Evolutionary conservation across 53 echinoderm and acorn worm species (phyloP).

Genomic region (Stichopus horrens): DNA sequence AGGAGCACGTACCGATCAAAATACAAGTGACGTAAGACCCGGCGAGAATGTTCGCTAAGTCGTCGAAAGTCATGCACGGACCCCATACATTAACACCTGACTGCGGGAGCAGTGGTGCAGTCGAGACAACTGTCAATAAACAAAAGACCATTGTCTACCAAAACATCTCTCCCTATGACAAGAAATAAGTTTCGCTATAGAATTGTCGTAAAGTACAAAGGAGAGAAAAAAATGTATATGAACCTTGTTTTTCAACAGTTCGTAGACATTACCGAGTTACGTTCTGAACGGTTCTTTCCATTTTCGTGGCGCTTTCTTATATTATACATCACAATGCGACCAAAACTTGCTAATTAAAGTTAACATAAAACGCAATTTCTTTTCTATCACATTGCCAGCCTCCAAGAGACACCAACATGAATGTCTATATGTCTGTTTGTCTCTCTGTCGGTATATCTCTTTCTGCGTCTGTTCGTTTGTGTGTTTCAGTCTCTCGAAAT

Average conservation of each 20-base stretch:
- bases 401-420: not conserved
- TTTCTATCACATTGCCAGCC: too few relatives aligned
- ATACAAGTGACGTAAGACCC: not conserved
- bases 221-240: too few relatives aligned
- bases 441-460: not conserved
- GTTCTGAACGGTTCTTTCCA: too few relatives aligned
- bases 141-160: not conserved
- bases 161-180: too few relatives aligned
- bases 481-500: not conserved
- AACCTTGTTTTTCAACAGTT: too few relatives aligned
- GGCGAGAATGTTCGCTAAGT: not conserved
- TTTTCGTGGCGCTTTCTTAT: too few relatives aligned
- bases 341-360: too few relatives aligned
- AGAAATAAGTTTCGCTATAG: too few relatives aligned
- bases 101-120: not conserved
- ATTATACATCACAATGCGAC: too few relatives aligned
- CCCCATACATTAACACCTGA: conserved; percentile 2
- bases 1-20: not conserved
- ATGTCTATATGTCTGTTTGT: not conserved
- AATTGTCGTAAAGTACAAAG: too few relatives aligned
- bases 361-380: too few relatives aligned
- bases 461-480: not conserved
- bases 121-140: conserved; percentile 1
- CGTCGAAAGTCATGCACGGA: not conserved
- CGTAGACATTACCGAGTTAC: too few relatives aligned